Percentiles rank a stretch among this genome's conserved stretches.
Evolutionary conservation across 2,888 invertebrate species (phyloP).

Genomic region (Agonopterix subpropinquella): DNA sequence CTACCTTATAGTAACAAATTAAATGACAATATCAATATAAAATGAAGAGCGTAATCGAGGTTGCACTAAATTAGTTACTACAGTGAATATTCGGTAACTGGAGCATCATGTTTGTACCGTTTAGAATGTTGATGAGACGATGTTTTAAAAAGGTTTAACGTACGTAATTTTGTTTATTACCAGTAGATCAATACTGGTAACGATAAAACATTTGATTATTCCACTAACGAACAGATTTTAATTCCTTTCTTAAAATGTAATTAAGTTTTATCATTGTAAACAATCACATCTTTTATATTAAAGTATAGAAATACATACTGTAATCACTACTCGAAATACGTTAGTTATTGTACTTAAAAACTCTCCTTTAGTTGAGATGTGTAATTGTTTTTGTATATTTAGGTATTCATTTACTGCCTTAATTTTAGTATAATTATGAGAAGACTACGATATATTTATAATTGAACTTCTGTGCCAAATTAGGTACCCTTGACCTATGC

Average conservation of each 20-base stretch:
- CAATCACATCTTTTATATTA: background rate
- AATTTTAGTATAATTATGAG: slow-evolving; percentile 3
- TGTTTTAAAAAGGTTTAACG: too few species aligned
- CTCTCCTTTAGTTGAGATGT: background rate
- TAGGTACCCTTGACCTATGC: slow-evolving; percentile 46
- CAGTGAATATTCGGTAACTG: background rate
- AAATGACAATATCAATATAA: slow-evolving; percentile 30
- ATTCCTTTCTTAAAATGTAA: too few species aligned
- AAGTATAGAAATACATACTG: slow-evolving; percentile 8
- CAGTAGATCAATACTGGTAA: too few species aligned
- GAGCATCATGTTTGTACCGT: too few species aligned
- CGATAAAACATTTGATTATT: too few species aligned
- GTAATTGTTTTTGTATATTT: background rate
- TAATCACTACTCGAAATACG: slow-evolving; percentile 1
- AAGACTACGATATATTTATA: slow-evolving; percentile 13
- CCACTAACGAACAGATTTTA: too few species aligned
- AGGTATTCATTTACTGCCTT: background rate
- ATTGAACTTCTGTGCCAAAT: slow-evolving; percentile 62
- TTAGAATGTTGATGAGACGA: too few species aligned
- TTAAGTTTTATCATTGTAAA: too few species aligned
- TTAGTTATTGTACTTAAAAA: background rate
- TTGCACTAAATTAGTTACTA: slow-evolving; percentile 8
- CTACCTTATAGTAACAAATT: slow-evolving; percentile 28
- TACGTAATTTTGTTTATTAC: too few species aligned
- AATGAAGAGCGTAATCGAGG: slow-evolving; percentile 13